Evolutionary conservation across 1,140 invertebrate genomes (phyloP).

Genomic region (Ladona fulva): DNA sequence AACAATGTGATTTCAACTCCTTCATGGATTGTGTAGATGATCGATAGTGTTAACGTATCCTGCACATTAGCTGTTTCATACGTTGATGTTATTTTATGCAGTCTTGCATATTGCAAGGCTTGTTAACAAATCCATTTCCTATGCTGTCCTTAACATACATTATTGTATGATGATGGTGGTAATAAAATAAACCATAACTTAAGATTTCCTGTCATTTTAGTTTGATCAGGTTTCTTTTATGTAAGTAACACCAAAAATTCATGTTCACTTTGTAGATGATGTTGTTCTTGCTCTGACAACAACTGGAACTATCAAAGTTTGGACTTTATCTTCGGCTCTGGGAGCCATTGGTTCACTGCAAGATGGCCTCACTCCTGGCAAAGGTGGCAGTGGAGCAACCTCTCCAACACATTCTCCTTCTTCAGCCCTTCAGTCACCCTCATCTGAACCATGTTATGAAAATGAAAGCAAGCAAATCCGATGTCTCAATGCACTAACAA

Average conservation of each 20-base stretch:
- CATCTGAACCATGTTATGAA: slow-evolving; percentile 75
- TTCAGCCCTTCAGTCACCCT: not conserved
- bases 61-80: no score
- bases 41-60: no score
- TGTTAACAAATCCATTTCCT: no score
- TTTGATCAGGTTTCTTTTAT: not conserved
- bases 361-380: not conserved
- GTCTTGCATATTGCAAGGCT: no score
- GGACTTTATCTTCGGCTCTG: slow-evolving; percentile 69
- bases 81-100: no score
- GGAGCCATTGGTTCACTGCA: not conserved
- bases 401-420: slow-evolving; percentile 13
- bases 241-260: not conserved
- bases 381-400: not conserved
- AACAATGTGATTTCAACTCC: no score
- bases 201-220: no score
- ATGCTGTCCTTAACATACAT: no score
- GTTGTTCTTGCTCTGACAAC: slow-evolving; percentile 93
- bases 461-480: slow-evolving; percentile 97
- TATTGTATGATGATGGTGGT: no score
- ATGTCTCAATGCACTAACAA: slow-evolving; percentile 83
- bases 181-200: no score
- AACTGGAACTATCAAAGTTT: slow-evolving; percentile 95
- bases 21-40: no score
- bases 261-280: slow-evolving; percentile 58